These are phyloP conservation scores for Melanostigma gelatinosum DNA, from an alignment of 2,113 vertebrate genomes.

Conservation along the genomic window DNA sequence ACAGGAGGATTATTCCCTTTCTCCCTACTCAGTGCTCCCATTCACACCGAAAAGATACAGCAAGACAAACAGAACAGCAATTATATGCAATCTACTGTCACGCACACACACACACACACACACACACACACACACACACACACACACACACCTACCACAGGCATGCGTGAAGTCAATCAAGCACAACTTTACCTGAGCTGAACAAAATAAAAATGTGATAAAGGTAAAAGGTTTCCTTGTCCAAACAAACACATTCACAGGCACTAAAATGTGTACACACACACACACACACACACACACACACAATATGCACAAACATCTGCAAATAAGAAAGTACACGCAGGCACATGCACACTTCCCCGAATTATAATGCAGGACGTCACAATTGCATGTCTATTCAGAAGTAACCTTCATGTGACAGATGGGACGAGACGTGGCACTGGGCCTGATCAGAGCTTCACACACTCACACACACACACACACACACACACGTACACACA, in stretches of 20 bases:
- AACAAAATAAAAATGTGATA: background rate
- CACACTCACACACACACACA: background rate
- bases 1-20: conserved; percentile 69
- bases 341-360: background rate
- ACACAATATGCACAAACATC: conserved; percentile 9
- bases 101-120: conserved; percentile 2
- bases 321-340: background rate
- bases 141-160: background rate
- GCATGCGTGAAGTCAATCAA: conserved; percentile 23
- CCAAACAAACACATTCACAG: conserved; percentile 4
- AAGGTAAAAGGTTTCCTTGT: conserved; percentile 10
- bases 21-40: conserved; percentile 41
- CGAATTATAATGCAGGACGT: conserved; percentile 13
- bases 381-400: conserved; percentile 50
- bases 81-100: conserved; percentile 38
- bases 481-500: background rate
- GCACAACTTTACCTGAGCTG: background rate
- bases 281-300: background rate
- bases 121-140: no score
- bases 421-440: conserved; percentile 58
- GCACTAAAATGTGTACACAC: background rate
- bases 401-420: conserved; percentile 72
- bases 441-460: conserved; percentile 33
- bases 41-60: conserved; percentile 61
- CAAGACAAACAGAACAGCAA: conserved; percentile 57